These are phyloP conservation scores for Tipula confusa DNA, from an alignment of 2,888 invertebrate species.

Conservation along the genomic window DNA sequence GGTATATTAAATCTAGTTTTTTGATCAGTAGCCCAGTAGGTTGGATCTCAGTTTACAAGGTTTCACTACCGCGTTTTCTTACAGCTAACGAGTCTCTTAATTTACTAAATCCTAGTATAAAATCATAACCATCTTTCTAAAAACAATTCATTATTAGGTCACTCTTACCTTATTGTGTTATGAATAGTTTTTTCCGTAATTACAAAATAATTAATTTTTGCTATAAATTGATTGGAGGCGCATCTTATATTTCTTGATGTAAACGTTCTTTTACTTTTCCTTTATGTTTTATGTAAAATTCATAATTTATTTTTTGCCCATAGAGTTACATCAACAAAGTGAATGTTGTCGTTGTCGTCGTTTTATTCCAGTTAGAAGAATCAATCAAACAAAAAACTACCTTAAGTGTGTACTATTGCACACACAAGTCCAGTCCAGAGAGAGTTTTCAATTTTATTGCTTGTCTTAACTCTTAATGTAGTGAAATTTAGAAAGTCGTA, in stretches of 20 bases:
- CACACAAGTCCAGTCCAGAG: not conserved
- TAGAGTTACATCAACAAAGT: slow-evolving; percentile 16
- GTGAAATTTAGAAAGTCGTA: slow-evolving; percentile 16
- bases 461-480: not conserved
- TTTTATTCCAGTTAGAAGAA: not conserved
- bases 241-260: not conserved
- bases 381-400: not conserved
- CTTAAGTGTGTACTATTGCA: not conserved
- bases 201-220: not conserved
- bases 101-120: too few species aligned
- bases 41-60: too few species aligned
- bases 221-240: not conserved
- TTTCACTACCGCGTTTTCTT: too few species aligned
- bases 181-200: too few species aligned
- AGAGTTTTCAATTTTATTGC: not conserved
- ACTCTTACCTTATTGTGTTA: too few species aligned
- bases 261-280: not conserved
- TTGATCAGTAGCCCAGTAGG: too few species aligned
- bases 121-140: too few species aligned
- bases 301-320: not conserved
- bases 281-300: not conserved
- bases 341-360: not conserved
- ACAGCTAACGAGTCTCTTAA: too few species aligned
- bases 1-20: too few species aligned
- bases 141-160: too few species aligned